Percentiles rank a stretch among this genome's conserved stretches.
These are phyloP conservation scores for Dioctria rufipes DNA, from an alignment of 2,888 invertebrate genomes.

Conservation along the genomic window DNA sequence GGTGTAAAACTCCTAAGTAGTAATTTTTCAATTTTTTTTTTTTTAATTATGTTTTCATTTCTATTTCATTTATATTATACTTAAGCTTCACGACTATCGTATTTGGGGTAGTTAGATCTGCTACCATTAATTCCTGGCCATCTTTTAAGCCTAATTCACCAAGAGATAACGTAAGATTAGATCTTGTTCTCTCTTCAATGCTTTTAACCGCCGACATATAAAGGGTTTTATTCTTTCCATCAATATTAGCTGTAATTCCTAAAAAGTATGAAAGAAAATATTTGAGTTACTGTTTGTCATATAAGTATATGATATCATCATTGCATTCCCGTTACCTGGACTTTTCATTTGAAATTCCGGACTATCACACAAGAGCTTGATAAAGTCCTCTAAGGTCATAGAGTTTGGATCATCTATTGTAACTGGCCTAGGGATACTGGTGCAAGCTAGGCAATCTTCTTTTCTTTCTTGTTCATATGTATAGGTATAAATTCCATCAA, in stretches of 20 bases:
- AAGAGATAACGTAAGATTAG: conserved; percentile 90
- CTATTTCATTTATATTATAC: conserved; percentile 75
- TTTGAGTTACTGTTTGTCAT: neutral
- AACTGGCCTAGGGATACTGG: conserved; percentile 79
- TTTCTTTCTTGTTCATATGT: conserved; percentile 94
- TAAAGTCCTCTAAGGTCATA: conserved; percentile 84
- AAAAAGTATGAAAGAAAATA: conserved; percentile 31
- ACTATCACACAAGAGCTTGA: conserved; percentile 84
- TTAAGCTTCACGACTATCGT: conserved; percentile 84
- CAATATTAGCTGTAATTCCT: conserved; percentile 85
- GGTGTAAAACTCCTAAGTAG: neutral
- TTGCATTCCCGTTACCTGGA: conserved; percentile 73
- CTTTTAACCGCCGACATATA: conserved; percentile 94
- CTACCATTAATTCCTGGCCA: conserved; percentile 90
- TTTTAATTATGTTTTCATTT: conserved; percentile 64
- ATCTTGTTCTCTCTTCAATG: conserved; percentile 90
- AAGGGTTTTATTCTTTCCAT: conserved; percentile 90
- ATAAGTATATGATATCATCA: neutral
- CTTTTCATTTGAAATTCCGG: conserved; percentile 90
- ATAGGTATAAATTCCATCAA: conserved; percentile 96
- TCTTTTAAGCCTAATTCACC: conserved; percentile 87
- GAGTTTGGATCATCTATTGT: conserved; percentile 77
- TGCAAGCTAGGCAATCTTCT: conserved; percentile 90
- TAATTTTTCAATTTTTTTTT: neutral
- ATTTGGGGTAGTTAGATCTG: conserved; percentile 92